These are phyloP conservation scores for Argopecten irradians DNA, from an alignment of 1,140 invertebrate species.

Conservation along the genomic window DNA sequence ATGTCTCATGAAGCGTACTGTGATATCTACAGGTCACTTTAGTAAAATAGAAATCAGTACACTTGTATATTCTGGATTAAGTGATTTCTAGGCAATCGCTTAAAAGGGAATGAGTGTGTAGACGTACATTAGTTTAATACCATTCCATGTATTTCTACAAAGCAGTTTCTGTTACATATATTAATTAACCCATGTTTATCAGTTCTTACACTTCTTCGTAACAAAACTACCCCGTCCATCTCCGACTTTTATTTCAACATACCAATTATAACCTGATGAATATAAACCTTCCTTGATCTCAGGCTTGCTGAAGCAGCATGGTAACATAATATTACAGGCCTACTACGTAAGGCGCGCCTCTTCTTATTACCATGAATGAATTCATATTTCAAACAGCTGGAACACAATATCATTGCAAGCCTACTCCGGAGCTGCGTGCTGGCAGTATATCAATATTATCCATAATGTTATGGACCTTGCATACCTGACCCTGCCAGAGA, in stretches of 20 bases:
- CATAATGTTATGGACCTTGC: slow-evolving; percentile 21
- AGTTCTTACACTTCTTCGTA: too few relatives aligned
- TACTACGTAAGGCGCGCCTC: not conserved
- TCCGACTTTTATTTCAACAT: not conserved
- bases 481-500: not conserved
- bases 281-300: not conserved
- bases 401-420: slow-evolving; percentile 5
- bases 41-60: too few relatives aligned
- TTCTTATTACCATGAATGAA: not conserved
- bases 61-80: too few relatives aligned
- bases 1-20: too few relatives aligned
- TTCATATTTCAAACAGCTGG: slow-evolving; percentile 21
- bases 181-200: too few relatives aligned
- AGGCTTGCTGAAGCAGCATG: not conserved
- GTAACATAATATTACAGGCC: not conserved
- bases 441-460: slow-evolving; percentile 18
- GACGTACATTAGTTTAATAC: too few relatives aligned
- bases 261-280: not conserved
- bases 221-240: not conserved
- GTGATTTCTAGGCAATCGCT: too few relatives aligned
- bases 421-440: not conserved
- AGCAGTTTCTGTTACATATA: too few relatives aligned
- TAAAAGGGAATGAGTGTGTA: too few relatives aligned
- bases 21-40: too few relatives aligned
- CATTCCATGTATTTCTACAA: too few relatives aligned